Evolutionary conservation across 37 sponge, comb jelly and placozoan species (phyloP).

Genomic region (Chondrilla cf. caribensis): DNA sequence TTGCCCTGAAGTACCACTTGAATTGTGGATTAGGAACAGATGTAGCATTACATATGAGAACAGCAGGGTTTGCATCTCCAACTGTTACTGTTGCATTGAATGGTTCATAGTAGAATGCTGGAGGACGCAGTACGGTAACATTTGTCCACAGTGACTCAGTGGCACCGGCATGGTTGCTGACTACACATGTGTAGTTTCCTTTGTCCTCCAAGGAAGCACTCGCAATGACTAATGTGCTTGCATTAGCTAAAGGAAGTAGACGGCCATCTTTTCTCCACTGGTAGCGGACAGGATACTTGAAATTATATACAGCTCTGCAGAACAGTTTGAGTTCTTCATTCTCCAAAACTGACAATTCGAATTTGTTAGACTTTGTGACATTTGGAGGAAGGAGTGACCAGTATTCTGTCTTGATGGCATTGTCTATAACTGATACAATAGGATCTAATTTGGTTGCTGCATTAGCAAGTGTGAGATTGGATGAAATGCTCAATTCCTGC

Average conservation of each 20-base stretch:
- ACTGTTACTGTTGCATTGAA: not conserved
- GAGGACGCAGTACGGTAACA: not conserved
- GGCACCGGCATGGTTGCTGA: not conserved
- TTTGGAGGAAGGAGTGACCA: not conserved
- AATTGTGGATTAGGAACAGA: slow-evolving; percentile 11
- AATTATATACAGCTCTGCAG: not conserved
- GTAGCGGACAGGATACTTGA: not conserved
- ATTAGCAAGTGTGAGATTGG: not conserved
- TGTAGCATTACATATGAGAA: slow-evolving; percentile 7
- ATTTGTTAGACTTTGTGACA: not conserved
- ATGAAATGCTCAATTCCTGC: not conserved
- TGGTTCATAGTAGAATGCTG: slow-evolving; percentile 7
- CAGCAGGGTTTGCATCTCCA: not conserved
- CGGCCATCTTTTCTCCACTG: not conserved
- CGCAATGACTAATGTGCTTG: not conserved
- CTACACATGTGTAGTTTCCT: not conserved
- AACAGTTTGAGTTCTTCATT: not conserved
- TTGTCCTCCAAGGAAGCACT: not conserved
- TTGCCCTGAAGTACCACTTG: slow-evolving; percentile 1
- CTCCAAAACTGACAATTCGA: not conserved
- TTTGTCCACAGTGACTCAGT: not conserved
- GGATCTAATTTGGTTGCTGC: not conserved
- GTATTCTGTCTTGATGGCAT: not conserved
- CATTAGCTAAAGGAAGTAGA: not conserved
- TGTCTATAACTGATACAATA: not conserved